phyloP scores from a whole-genome alignment of 2,797 vertebrate genomes.

The Diplodus puntazzo region DNA sequence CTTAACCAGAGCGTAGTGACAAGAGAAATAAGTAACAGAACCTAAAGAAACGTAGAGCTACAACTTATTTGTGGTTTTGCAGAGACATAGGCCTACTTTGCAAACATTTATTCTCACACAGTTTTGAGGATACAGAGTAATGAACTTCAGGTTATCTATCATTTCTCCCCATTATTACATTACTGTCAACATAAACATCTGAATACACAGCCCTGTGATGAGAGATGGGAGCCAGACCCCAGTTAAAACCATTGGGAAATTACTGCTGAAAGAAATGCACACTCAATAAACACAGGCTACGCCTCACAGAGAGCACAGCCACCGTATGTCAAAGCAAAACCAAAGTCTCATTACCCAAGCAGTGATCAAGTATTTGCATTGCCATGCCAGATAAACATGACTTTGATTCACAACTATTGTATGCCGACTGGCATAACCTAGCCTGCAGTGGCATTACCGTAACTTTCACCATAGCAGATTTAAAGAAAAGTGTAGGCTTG shows the following conservation, averaged over 20 bases:
- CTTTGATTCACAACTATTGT: slow-evolving; percentile 45
- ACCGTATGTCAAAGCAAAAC: slow-evolving; percentile 20
- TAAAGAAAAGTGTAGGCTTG: not conserved
- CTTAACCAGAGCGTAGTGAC: no score
- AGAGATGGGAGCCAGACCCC: not conserved
- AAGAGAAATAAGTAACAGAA: no score
- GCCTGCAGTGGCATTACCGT: not conserved
- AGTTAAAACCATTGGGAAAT: not conserved
- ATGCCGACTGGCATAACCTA: not conserved
- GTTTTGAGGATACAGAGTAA: not conserved
- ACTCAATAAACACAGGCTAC: slow-evolving; percentile 23
- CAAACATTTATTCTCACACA: not conserved
- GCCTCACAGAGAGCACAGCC: slow-evolving; percentile 11
- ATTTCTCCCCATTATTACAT: not conserved
- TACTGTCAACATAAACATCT: not conserved
- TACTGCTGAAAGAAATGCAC: slow-evolving; percentile 14
- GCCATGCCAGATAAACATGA: slow-evolving; percentile 46
- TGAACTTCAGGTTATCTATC: not conserved
- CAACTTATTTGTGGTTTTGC: no score
- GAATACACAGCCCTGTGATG: not conserved
- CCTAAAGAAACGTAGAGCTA: no score
- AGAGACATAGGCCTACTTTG: no score
- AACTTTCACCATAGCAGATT: not conserved
- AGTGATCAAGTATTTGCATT: slow-evolving; percentile 47
- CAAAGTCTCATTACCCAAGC: slow-evolving; percentile 23